Conservation (phyloP, 2,797 vertebrate genomes). For the Platyrinchus mystaceus region DNA sequence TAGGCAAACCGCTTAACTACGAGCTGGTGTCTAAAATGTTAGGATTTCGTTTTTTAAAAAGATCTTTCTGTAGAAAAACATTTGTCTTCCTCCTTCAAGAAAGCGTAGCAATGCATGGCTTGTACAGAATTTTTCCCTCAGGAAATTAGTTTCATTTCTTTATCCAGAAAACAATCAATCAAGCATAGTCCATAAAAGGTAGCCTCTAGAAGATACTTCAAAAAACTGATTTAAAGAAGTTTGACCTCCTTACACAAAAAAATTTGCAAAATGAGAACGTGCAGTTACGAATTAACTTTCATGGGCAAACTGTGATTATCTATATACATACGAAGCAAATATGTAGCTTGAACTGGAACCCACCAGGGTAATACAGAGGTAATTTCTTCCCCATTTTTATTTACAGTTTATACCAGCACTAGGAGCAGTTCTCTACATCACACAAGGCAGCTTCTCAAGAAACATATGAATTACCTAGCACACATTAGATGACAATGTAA, state of each 20-base stretch:
- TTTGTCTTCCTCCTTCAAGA: background rate
- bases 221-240: background rate
- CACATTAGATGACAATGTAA: background rate
- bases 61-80: background rate
- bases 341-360: background rate
- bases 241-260: background rate
- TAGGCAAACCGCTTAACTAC: background rate
- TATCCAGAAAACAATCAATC: background rate
- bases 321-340: background rate
- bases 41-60: background rate
- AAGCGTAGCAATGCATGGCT: background rate
- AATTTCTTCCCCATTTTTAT: background rate
- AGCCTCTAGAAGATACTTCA: background rate
- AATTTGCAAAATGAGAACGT: background rate
- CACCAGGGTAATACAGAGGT: background rate
- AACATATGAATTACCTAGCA: background rate
- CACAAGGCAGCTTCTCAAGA: background rate
- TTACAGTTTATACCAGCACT: background rate
- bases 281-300: background rate
- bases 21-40: background rate
- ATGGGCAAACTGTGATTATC: background rate
- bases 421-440: background rate
- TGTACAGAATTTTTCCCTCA: background rate
- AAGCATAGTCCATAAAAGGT: background rate
- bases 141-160: background rate